These are phyloP conservation scores for Polylopha cassiicola DNA, from an alignment of 2,888 invertebrate genomes.

Conservation along the genomic window DNA sequence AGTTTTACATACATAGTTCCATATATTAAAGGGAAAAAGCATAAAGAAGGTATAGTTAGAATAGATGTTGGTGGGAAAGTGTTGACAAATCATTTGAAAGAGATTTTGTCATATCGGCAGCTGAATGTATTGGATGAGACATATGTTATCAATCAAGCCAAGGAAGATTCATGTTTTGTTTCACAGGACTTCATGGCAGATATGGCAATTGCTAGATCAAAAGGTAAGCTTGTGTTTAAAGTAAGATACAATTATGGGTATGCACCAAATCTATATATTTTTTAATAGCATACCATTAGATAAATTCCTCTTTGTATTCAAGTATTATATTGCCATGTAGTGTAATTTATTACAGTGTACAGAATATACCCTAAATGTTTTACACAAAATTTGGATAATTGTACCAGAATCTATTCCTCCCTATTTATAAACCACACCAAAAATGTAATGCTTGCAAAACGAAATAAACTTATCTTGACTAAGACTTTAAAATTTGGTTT, in stretches of 20 bases:
- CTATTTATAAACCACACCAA: no score
- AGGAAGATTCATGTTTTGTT: conserved; percentile 98
- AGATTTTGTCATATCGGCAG: conserved; percentile 96
- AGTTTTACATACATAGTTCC: conserved; percentile 97
- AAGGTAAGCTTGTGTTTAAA: conserved; percentile 38
- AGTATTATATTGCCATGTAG: no score
- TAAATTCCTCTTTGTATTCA: no score
- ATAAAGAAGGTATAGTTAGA: conserved; percentile 82
- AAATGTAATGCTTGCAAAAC: background rate
- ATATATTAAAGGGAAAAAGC: conserved; percentile 87
- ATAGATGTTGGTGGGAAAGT: conserved; percentile 98
- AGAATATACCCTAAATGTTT: no score
- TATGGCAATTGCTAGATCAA: conserved; percentile 81
- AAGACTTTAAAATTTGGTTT: background rate
- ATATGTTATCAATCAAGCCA: conserved; percentile 98
- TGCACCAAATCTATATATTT: no score
- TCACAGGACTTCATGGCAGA: conserved; percentile 89
- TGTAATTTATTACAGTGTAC: no score
- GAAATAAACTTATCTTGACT: background rate
- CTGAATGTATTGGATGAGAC: conserved; percentile 99
- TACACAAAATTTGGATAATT: no score
- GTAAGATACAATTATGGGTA: background rate
- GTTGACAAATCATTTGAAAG: conserved; percentile 97
- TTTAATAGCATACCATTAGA: no score
- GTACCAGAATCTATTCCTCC: no score